Evolutionary conservation across 1,140 invertebrate species (phyloP), one percentile per base, ranked within the genome.

Genomic region (Dufourea novaeangliae): DNA sequence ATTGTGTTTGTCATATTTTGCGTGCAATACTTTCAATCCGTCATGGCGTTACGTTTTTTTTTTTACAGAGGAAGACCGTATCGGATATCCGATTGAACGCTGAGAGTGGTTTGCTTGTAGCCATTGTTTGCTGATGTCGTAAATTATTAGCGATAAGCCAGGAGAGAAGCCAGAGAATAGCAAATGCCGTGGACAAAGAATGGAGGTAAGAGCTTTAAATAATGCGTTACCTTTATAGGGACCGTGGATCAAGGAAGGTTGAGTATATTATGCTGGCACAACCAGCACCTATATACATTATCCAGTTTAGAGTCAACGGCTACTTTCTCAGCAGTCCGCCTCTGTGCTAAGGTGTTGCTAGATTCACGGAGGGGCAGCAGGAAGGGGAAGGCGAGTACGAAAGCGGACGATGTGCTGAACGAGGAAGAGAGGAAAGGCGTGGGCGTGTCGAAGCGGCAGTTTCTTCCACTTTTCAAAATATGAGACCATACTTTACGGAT

Each of bases 121-220:
- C 79, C 71, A 86, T 87, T 88, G 85, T 87, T 88, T 87, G 78
- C 80, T 39, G 41, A 46, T 41, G 74, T 71, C 69, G 87, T 88
- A 85, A 86, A 88, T 88, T 88, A 88, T 88, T 88, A 88, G 73
- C 85, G 85, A 88, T 88, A 87, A 88, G 83, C 79, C 80, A 25
- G 62, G 66, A 69, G 75, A 84, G 82, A 75, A 77, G 61, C 52
- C 50, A 64, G 83, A 56, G 85, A 86, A 86, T 86, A 78, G 85
- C 80, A 84, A 87, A 88, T 81, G 73, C 80, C 74, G 73, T 80
- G 81, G 81, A 84, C 86, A 81, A 88, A 88, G 86, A 88, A 84
- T 86, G 74, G 85, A 74, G 82, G 78, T 83, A 87, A 87, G 81
- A 85, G 83, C 76, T 86, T 87, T 88, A 87, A 89, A 88, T 89